Evolutionary conservation across 2,113 vertebrate genomes (phyloP).

Genomic region (Phalacrocorax carbo): DNA sequence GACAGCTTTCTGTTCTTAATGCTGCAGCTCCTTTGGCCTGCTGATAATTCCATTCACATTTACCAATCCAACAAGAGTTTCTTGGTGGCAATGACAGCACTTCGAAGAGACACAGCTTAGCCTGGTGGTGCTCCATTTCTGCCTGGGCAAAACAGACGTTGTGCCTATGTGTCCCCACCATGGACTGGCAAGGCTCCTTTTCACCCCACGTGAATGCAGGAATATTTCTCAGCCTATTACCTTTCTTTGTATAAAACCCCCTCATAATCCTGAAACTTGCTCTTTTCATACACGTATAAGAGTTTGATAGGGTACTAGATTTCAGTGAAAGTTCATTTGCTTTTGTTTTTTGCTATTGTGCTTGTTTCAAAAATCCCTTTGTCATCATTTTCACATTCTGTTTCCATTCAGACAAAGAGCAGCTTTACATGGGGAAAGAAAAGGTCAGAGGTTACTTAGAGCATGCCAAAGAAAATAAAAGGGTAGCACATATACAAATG

Average conservation of each 20-base stretch:
- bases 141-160: not conserved
- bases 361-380: conserved; percentile 56
- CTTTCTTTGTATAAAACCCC: not conserved
- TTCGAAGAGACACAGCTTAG: not conserved
- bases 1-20: not conserved
- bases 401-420: conserved; percentile 61
- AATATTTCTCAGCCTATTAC: not conserved
- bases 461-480: conserved; percentile 65
- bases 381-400: conserved; percentile 58
- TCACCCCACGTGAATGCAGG: not conserved
- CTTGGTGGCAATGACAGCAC: not conserved
- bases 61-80: not conserved
- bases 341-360: conserved; percentile 15
- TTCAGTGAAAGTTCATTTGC: conserved; percentile 53
- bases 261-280: not conserved
- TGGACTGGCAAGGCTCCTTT: not conserved
- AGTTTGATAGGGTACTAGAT: not conserved
- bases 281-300: not conserved
- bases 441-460: conserved; percentile 46
- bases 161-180: not conserved
- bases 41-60: not conserved
- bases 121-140: not conserved
- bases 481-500: conserved; percentile 65
- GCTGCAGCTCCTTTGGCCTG: not conserved
- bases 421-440: conserved; percentile 42